Base-by-base conservation (phyloP, 2,113 vertebrate genomes). In the Hydrolagus affinis region DNA sequence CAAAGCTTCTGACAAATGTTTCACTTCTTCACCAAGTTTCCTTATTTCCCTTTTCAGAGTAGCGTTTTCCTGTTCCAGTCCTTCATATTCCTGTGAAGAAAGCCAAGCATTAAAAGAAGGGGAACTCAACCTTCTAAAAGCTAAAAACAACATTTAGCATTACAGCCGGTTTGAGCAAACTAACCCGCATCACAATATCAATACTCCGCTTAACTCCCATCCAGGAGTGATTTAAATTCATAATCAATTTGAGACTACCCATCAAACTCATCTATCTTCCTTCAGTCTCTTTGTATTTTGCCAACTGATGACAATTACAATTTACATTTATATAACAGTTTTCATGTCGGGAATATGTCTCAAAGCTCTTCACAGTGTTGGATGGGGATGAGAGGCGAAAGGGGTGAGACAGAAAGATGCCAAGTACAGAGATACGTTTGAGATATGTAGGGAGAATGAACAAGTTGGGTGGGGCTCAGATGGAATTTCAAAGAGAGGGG, bases 51-150 rank as follows among this genome's bases (percentile, higher is more conserved):
- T 93, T 90, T 91, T 95, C 88, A 98, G 91, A 88, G 92, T 90
- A 0, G 91, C 90, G 91, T 98, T 98, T 89, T 94, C 95, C 88
- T 97, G 95, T 89, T 97, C 96, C 88, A 98, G 89, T 88, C 92
- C 90, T 88, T 96, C 96, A 17, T 97, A 96, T 64, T 95, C 94
- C 97, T 98, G 94, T 68, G 15, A 68, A 83, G 32, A 83, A 10
- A 64, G 28, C 19, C 11, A 64, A 25, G 62, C 66, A 60, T 83
- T 68, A 83, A 44, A 83, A 83, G 62, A 68, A 66, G 78, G 28
- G 60, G 62, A 83, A 83, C 78, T 83, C 78, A 28, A 75, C 71
- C 28, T 14, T 32, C 15, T 32, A 30, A 62, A 64, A 66, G 62
- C 59, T 83, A 32, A 66, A 3, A 83, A 66, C 15, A 56, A 68